These are phyloP conservation scores for Drosophila guanche DNA, from an alignment of 1,140 invertebrate genomes.

Conservation along the genomic window DNA sequence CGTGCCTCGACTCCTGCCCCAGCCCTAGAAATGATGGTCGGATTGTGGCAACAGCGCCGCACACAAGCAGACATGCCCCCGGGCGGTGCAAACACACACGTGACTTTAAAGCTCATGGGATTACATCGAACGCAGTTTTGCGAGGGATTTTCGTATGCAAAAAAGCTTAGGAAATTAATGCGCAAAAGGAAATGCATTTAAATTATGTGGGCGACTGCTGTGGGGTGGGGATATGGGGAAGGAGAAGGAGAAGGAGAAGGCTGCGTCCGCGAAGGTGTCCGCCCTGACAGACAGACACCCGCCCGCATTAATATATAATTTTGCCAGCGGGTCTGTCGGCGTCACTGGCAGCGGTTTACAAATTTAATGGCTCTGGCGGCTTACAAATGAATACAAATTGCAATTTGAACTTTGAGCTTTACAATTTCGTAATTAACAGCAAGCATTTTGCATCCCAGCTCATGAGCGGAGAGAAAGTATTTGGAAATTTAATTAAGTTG, in stretches of 20 bases:
- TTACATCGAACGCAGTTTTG: constrained; percentile 77
- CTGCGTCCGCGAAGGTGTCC: constrained; percentile 53
- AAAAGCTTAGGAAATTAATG: constrained; percentile 81
- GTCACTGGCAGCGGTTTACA: constrained; percentile 36
- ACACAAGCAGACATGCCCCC: constrained; percentile 10
- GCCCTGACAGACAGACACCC: constrained; percentile 55
- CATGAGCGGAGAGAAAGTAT: constrained; percentile 61
- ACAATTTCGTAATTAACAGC: constrained; percentile 77
- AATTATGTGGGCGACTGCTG: constrained; percentile 67
- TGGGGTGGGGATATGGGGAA: background rate
- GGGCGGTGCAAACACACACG: constrained; percentile 48
- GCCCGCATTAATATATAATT: constrained; percentile 79
- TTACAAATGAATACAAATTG: constrained; percentile 80
- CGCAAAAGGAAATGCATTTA: constrained; percentile 80
- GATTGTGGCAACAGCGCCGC: constrained; percentile 4
- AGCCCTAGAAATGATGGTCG: constrained; percentile 1
- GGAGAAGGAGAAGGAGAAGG: background rate
- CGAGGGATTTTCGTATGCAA: constrained; percentile 72
- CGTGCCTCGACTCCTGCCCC: constrained; percentile 28
- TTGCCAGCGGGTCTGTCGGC: constrained; percentile 33
- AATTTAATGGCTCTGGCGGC: constrained; percentile 65
- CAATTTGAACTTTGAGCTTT: constrained; percentile 78
- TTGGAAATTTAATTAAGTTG: constrained; percentile 79
- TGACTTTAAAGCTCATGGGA: constrained; percentile 80
- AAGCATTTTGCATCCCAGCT: constrained; percentile 76